phyloP scores from a whole-genome alignment of 2,888 invertebrate genomes.

The Aphodius sticticus region DNA sequence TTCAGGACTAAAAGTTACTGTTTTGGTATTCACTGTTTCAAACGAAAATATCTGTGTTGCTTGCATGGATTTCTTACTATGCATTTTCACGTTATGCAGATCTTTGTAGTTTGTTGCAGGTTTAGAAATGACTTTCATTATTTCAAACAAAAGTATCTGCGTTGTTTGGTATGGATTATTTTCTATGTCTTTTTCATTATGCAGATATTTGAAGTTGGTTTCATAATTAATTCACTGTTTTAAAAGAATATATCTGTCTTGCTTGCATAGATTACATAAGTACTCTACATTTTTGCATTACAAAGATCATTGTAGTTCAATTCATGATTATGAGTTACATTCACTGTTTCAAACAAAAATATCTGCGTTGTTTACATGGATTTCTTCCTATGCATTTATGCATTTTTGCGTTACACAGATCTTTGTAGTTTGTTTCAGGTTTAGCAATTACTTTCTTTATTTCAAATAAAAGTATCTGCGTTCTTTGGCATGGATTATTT shows the following conservation, averaged over 20 bases:
- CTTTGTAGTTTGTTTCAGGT: neutral
- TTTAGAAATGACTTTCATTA: neutral
- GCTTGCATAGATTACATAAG: too few relatives aligned
- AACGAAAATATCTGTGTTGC: neutral
- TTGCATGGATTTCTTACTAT: neutral
- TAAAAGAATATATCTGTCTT: neutral
- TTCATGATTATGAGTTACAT: neutral
- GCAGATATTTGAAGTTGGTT: neutral
- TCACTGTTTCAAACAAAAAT: neutral
- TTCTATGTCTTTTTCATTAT: neutral
- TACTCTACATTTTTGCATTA: too few relatives aligned
- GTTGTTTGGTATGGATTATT: neutral
- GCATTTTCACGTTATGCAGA: neutral
- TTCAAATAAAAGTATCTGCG: neutral
- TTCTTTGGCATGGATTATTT: neutral
- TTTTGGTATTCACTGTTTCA: neutral
- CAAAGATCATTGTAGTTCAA: too few relatives aligned
- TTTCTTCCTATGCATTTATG: neutral
- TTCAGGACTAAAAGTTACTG: neutral
- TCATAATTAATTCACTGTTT: neutral
- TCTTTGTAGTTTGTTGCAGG: neutral
- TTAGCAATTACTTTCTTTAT: neutral
- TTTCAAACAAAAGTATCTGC: neutral
- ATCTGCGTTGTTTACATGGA: neutral
- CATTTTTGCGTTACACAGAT: neutral